Base-by-base conservation (phyloP, 2,888 invertebrate species). In the Actias luna region DNA sequence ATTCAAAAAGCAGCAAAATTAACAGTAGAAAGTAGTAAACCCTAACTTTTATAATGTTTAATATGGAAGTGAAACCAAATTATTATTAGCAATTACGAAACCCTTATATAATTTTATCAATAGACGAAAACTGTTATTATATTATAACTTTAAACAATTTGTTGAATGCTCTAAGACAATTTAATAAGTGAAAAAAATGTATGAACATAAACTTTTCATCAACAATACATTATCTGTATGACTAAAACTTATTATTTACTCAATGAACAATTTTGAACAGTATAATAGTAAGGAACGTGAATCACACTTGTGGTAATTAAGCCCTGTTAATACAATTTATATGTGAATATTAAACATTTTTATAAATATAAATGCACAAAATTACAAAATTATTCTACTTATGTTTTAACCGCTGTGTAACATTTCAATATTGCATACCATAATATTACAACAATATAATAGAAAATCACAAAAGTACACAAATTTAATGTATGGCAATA, bases 361-460 rank as follows among this genome's bases (percentile, higher is more conserved):
- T 42, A 42, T 50, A 50, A 50, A 50, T 50, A 50, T 50, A 50
- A 50, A 50, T 50, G 46, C 46, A 50, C n/a, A n/a, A n/a, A 22
- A 10, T 0, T 12, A 50, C 14, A 50, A 2, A 25, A 12, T 50
- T 50, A 50, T 25, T 50, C 46, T 25, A 50, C 16, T 2, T 22
- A 18, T n/a, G 22, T 22, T 12, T 46, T 50, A 1, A 14, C 22
- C 46, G 2, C 46, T 50, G 25, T 50, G 12, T 50, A 12, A 10
- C 25, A 12, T 7, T 33, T 33, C 33, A 7, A 8, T 33, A n/a
- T n/a, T n/a, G n/a, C n/a, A 18, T 42, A 0, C 8, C n/a, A 5
- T 18, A 42, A 42, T 18, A 42, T 42, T 42, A 42, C 18, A n/a
- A n/a, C n/a, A 42, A 25, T 50, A 50, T 14, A 50, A 25, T 50